Percentiles rank a stretch among this genome's conserved stretches.
Conservation (phyloP, 2,888 invertebrate species). For the Euplexia lucipara region DNA sequence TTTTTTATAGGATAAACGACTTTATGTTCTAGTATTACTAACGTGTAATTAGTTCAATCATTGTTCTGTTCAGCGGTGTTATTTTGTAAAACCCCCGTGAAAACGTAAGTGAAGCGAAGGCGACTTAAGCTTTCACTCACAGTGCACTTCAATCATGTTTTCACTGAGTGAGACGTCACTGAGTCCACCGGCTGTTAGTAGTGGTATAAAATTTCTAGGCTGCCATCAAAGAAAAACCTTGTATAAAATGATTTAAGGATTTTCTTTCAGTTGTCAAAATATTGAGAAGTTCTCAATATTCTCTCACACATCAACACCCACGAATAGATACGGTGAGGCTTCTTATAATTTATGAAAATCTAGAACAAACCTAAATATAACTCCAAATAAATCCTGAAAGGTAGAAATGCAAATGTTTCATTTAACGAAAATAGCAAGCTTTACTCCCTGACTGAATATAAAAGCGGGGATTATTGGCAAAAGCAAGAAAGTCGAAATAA, state of each 20-base stretch:
- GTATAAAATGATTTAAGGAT: background rate
- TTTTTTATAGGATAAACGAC: background rate
- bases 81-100: no score
- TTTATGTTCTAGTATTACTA: background rate
- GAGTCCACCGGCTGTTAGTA: no score
- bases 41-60: background rate
- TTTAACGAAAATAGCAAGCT: slow-evolving; percentile 28
- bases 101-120: no score
- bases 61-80: no score
- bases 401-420: slow-evolving; percentile 9
- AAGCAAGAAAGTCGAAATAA: slow-evolving; percentile 31
- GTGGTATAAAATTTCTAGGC: no score
- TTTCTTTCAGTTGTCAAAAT: background rate
- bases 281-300: background rate
- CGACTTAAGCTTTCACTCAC: no score
- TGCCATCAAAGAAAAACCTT: background rate
- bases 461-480: slow-evolving; percentile 24
- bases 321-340: background rate
- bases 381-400: background rate
- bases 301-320: background rate
- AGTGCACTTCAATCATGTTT: no score
- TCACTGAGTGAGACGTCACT: no score
- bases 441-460: slow-evolving; percentile 6
- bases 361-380: background rate
- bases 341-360: background rate